Conservation (phyloP, 2,888 invertebrate genomes). For the Ceraclea dissimilis region DNA sequence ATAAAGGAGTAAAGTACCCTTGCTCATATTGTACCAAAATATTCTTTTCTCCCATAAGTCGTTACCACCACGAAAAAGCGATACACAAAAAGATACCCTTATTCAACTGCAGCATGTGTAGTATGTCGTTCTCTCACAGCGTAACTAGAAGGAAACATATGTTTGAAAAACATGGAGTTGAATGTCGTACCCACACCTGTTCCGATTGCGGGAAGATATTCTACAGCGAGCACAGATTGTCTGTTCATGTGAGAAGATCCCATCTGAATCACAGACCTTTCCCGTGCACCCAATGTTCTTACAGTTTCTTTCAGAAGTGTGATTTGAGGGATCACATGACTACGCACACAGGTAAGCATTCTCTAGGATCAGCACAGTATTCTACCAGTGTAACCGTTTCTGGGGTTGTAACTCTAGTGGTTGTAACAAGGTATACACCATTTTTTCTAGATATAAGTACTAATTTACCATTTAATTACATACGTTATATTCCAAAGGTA, state of each 20-base stretch:
- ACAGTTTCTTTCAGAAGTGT: slow-evolving; percentile 9
- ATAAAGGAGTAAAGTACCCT: slow-evolving; percentile 7
- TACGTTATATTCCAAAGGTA: too few species aligned
- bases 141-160: slow-evolving; percentile 10
- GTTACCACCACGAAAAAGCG: slow-evolving; percentile 10
- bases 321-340: slow-evolving; percentile 13
- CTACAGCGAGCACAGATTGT: slow-evolving; percentile 6
- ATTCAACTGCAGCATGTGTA: slow-evolving; percentile 8
- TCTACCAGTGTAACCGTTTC: too few species aligned
- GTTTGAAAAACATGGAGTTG: slow-evolving; percentile 10
- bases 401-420: too few species aligned
- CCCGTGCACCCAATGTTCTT: slow-evolving; percentile 1
- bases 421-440: too few species aligned
- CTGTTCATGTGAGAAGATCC: slow-evolving; percentile 5
- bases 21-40: slow-evolving; percentile 9
- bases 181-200: slow-evolving; percentile 1
- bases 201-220: slow-evolving; percentile 10
- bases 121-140: slow-evolving; percentile 6
- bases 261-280: slow-evolving; percentile 8
- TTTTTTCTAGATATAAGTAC: too few species aligned
- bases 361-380: too few species aligned
- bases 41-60: slow-evolving; percentile 5
- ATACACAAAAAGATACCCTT: slow-evolving; percentile 12
- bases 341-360: slow-evolving; percentile 11
- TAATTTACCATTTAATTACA: too few species aligned